Base-by-base conservation (phyloP, 92 coral and sea anemone genomes). In the Porites rus region DNA sequence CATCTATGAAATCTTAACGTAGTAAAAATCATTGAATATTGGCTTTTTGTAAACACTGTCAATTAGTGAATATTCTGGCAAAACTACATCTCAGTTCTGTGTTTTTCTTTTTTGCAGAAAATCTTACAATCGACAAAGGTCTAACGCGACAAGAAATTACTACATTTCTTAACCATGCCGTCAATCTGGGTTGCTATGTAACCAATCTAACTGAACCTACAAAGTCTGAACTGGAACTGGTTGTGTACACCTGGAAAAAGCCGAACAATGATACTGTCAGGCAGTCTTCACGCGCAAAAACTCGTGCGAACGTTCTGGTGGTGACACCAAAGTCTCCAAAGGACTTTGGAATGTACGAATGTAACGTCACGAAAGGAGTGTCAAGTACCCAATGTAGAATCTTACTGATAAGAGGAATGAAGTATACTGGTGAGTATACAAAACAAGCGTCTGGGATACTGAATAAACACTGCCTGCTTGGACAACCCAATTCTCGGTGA, bases 111-210 rank as follows among this genome's bases (percentile, higher is more conserved):
- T 13, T 31, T 72, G 13, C 74, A 83, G 87, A 83, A 43, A 9
- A 66, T 19, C 80, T 74, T 83, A 22, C 72, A 51, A 51, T 51
- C 31, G 65, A 83, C 72, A 11, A 16, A 24, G 51, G 16, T 46
- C 87, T 83, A 18, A 83, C 87, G 8, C 80, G 87, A 51, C 10
- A 0, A 62, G 64, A 73, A 65, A 74, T 83, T 61, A 74, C 80
- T 7, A 83, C 87, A 6, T 3, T 61, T 62, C 50, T 83, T 5
- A 51, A 71, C 8, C 63, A 52, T 51, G 8, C 73, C 7, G 87
- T 74, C 52, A 83, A 83, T 65, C 80, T 83, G 0, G 87, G 80
- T 19, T 83, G 87, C 80, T 83, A 83, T 51, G 87, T 83, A n/a
- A 73, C 24, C 28, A 64, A 70, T 38, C 5, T 38, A 38, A 38